Evolutionary conservation across 2,888 invertebrate species (phyloP).

Genomic region (Chirona hameri): DNA sequence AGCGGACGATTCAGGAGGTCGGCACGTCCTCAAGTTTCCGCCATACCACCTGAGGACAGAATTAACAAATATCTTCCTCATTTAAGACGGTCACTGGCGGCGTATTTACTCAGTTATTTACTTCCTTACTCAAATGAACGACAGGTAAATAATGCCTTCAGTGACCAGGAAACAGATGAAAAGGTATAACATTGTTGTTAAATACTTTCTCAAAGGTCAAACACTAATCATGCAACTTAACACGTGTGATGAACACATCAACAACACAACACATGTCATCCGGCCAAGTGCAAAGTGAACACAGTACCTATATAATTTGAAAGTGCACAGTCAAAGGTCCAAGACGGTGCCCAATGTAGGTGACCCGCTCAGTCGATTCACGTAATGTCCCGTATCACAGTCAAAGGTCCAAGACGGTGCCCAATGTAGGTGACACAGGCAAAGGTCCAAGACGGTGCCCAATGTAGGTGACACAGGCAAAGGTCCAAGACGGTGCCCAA

Average conservation of each 20-base stretch:
- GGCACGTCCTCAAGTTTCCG: slow-evolving; percentile 38
- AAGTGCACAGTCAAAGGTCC: neutral
- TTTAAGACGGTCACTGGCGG: neutral
- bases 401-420: too few species aligned
- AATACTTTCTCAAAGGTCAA: neutral
- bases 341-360: too few species aligned
- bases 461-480: too few species aligned
- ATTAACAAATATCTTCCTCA: too few species aligned
- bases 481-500: too few species aligned
- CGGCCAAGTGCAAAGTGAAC: neutral
- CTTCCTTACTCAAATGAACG: neutral
- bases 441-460: too few species aligned
- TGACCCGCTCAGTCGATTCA: slow-evolving; percentile 23
- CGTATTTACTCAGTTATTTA: neutral
- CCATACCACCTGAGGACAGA: slow-evolving; percentile 37
- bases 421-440: too few species aligned
- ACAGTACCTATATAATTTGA: neutral
- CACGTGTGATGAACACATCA: neutral
- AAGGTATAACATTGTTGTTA: neutral
- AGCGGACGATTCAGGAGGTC: neutral
- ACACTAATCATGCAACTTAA: too few species aligned
- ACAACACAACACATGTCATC: neutral
- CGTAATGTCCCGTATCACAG: slow-evolving; percentile 25
- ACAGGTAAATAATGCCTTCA: neutral
- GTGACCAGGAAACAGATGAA: too few species aligned